Conservation (phyloP, 2,797 vertebrate species). For the Iguana delicatissima region DNA sequence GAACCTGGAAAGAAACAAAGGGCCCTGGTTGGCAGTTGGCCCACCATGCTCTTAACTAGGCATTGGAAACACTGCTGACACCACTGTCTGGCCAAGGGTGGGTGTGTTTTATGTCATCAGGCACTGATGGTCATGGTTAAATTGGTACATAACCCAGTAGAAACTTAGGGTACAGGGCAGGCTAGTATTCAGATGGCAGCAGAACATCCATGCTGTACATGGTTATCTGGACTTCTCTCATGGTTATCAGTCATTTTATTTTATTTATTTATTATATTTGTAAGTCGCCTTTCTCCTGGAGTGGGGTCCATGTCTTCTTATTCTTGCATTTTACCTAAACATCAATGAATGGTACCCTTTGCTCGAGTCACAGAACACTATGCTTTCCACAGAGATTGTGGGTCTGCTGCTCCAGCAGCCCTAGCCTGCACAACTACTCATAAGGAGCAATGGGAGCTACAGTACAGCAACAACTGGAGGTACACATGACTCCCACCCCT, state of each 20-base stretch:
- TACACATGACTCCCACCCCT: too few relatives aligned
- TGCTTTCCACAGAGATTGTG: background rate
- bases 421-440: background rate
- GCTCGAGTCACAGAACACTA: background rate
- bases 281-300: too few relatives aligned
- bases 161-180: background rate
- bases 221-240: background rate
- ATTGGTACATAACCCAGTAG: background rate
- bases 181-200: background rate
- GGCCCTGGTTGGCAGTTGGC: conserved; percentile 17
- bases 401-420: background rate
- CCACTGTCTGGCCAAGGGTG: background rate
- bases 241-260: background rate
- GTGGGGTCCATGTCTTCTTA: background rate
- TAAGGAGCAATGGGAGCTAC: too few relatives aligned
- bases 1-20: conserved; percentile 81
- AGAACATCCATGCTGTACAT: background rate
- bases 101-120: background rate
- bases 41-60: background rate
- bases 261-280: too few relatives aligned
- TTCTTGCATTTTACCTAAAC: background rate
- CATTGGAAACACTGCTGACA: background rate
- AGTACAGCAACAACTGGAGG: too few relatives aligned
- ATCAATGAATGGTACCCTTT: background rate
- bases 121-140: background rate